These are phyloP conservation scores for Peromyscus californicus DNA, from an alignment of 2,113 vertebrate species.

Conservation along the genomic window DNA sequence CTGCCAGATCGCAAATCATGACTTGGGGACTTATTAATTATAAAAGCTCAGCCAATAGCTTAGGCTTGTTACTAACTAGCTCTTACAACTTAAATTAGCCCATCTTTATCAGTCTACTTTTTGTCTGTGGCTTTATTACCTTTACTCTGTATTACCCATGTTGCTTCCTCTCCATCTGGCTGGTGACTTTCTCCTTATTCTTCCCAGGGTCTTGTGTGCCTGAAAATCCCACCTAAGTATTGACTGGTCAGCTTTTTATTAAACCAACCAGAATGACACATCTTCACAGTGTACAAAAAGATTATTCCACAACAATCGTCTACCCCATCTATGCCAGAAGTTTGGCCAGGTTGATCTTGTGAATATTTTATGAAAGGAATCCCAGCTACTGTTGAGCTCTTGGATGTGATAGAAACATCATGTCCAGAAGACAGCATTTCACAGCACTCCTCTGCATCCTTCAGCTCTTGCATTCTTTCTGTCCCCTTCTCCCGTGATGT, in stretches of 20 bases:
- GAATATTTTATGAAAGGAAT: not conserved
- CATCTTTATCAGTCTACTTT: not conserved
- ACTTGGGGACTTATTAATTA: not conserved
- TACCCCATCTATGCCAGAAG: not conserved
- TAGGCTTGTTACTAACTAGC: not conserved
- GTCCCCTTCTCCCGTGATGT: not conserved
- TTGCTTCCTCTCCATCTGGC: not conserved
- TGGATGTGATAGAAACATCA: too few relatives aligned
- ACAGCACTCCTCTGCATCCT: not conserved
- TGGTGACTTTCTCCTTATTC: not conserved
- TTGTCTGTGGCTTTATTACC: not conserved
- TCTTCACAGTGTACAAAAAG: not conserved
- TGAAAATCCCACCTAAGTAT: not conserved
- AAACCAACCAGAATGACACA: not conserved
- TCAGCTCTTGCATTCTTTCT: not conserved
- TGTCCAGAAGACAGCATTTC: not conserved
- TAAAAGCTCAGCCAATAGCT: not conserved
- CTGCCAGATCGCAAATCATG: not conserved
- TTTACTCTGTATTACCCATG: not conserved
- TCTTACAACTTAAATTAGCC: not conserved
- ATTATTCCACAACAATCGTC: not conserved
- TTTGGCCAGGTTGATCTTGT: not conserved
- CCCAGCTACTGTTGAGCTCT: not conserved
- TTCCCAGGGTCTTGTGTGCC: not conserved
- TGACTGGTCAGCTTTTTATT: not conserved